phyloP scores from a whole-genome alignment of 1,140 invertebrate species.

The Agrilus planipennis region DNA sequence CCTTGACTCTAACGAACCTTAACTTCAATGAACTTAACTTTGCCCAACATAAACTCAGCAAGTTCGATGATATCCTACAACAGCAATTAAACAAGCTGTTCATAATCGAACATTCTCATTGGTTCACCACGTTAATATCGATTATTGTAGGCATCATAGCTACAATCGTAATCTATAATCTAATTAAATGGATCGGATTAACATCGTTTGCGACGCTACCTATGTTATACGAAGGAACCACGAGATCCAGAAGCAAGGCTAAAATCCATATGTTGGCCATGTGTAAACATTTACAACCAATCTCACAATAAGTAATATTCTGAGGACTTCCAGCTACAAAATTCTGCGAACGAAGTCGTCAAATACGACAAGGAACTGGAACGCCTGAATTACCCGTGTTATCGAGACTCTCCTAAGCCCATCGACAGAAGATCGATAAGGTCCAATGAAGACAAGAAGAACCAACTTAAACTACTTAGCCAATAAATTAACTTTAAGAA shows the following conservation, averaged over 20 bases:
- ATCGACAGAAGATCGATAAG: too few relatives aligned
- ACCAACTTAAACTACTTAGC: too few relatives aligned
- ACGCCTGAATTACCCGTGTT: too few relatives aligned
- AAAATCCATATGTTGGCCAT: neutral
- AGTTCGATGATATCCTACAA: conserved; percentile 6
- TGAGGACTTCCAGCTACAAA: neutral
- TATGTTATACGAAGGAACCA: neutral
- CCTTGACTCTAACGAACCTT: neutral
- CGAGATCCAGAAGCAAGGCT: neutral
- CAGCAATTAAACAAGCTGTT: conserved; percentile 8
- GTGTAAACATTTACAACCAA: neutral
- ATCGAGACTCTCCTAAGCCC: too few relatives aligned
- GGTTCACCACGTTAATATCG: neutral
- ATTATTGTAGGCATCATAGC: neutral
- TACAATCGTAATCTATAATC: neutral
- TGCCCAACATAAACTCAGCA: conserved; percentile 2
- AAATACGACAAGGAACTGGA: too few relatives aligned
- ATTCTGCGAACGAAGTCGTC: too few relatives aligned
- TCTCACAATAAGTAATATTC: neutral
- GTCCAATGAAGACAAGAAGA: too few relatives aligned
- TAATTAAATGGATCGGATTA: neutral
- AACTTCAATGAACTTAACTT: neutral
- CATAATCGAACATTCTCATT: conserved; percentile 4
- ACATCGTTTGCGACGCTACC: neutral
- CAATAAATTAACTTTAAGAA: too few relatives aligned